A percentile compares a stretch with the other conserved stretches of the same genome.
Conservation (phyloP, 2,888 invertebrate genomes). For the Altica lythri region DNA sequence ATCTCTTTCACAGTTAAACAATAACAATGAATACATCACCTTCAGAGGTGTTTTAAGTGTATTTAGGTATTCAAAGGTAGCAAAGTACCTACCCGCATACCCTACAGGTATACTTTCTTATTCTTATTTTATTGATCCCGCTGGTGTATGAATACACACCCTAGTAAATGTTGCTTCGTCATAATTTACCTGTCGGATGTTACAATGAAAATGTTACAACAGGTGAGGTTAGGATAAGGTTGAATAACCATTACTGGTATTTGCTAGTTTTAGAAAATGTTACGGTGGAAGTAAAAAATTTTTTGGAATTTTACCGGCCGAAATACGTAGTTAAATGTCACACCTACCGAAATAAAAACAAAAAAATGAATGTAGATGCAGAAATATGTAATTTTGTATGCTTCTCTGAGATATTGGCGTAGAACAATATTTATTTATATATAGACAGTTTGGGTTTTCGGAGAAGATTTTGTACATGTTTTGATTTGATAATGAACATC, state of each 20-base stretch:
- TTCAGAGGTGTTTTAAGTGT: constrained; percentile 22
- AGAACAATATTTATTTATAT: no score
- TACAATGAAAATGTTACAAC: constrained; percentile 9
- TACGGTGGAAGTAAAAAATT: no score
- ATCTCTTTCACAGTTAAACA: constrained; percentile 15
- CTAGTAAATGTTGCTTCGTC: constrained; percentile 30
- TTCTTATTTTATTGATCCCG: constrained; percentile 17
- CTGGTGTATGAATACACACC: constrained; percentile 22
- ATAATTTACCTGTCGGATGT: constrained; percentile 29
- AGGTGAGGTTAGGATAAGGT: constrained; percentile 17
- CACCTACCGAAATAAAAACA: no score
- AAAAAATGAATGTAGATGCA: no score
- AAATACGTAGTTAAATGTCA: no score
- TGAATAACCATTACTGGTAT: constrained; percentile 3
- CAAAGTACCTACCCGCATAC: constrained; percentile 21
- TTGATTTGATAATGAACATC: no score
- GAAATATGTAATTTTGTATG: no score
- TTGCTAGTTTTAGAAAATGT: not conserved
- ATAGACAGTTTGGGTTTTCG: no score
- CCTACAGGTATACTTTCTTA: constrained; percentile 9
- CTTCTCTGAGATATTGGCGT: no score
- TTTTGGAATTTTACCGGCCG: no score
- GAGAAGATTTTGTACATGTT: no score
- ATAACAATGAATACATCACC: constrained; percentile 13
- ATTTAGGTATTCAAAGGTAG: constrained; percentile 23